Evolutionary conservation across 2,113 vertebrate genomes (phyloP).

Genomic region (Leiothrix lutea): DNA sequence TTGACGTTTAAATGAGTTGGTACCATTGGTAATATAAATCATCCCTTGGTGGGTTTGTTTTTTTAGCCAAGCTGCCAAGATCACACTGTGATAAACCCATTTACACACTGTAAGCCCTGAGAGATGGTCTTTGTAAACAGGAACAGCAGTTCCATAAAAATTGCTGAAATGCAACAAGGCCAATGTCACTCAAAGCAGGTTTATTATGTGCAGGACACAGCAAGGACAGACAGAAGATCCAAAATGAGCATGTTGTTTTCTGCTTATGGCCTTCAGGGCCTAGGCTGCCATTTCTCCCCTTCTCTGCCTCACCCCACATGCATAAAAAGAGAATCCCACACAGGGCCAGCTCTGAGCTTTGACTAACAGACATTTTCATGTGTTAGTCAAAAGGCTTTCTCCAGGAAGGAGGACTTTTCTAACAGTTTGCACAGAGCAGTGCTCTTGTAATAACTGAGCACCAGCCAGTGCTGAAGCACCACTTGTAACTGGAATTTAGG

Average conservation of each 20-base stretch:
- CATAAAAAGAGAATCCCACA: neutral
- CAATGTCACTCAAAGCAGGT: neutral
- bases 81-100: neutral
- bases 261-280: neutral
- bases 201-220: neutral
- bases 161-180: neutral
- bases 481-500: neutral
- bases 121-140: neutral
- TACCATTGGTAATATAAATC: neutral
- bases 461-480: neutral
- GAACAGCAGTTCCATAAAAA: neutral
- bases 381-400: neutral
- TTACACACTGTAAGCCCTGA: neutral
- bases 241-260: neutral
- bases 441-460: neutral
- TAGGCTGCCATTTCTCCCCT: neutral
- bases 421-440: neutral
- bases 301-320: accelerated
- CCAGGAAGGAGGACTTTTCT: neutral
- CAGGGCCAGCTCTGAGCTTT: neutral
- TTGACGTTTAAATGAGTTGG: neutral
- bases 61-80: neutral
- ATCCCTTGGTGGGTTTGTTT: accelerated
- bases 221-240: neutral
- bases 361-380: neutral